Conservation (phyloP, 2,888 invertebrate species). For the Oscheius sp. region DNA sequence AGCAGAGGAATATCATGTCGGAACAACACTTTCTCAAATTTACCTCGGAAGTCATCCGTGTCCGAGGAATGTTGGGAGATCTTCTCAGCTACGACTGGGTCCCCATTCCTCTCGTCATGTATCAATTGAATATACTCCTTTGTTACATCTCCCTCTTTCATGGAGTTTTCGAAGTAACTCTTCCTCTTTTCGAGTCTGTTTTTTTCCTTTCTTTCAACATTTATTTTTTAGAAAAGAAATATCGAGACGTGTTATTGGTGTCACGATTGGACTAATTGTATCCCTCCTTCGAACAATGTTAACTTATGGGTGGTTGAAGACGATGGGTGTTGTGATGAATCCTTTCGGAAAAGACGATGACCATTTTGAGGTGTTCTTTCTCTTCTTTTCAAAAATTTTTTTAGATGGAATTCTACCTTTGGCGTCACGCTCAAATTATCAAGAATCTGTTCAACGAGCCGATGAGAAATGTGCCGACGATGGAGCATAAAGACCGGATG, state of each 20-base stretch:
- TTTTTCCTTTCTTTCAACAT: not conserved
- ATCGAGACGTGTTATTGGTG: not conserved
- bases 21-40: slow-evolving; percentile 7
- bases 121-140: not conserved
- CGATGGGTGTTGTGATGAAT: slow-evolving; percentile 46
- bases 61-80: slow-evolving; percentile 42
- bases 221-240: too few species aligned
- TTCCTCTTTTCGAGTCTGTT: not conserved
- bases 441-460: not conserved
- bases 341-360: slow-evolving; percentile 54
- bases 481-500: not conserved
- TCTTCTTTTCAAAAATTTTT: not conserved
- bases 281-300: slow-evolving; percentile 34
- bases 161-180: not conserved
- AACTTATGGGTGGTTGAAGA: slow-evolving; percentile 41
- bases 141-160: not conserved
- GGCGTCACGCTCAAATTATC: slow-evolving; percentile 3
- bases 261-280: slow-evolving; percentile 8
- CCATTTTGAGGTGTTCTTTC: slow-evolving; percentile 41
- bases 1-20: not conserved
- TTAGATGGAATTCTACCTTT: slow-evolving; percentile 7
- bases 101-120: slow-evolving; percentile 46
- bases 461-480: not conserved
- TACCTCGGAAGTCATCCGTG: slow-evolving; percentile 27
- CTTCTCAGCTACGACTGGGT: slow-evolving; percentile 51